Base-by-base conservation (phyloP, 2,113 vertebrate species). In the Sciurus niger region DNA sequence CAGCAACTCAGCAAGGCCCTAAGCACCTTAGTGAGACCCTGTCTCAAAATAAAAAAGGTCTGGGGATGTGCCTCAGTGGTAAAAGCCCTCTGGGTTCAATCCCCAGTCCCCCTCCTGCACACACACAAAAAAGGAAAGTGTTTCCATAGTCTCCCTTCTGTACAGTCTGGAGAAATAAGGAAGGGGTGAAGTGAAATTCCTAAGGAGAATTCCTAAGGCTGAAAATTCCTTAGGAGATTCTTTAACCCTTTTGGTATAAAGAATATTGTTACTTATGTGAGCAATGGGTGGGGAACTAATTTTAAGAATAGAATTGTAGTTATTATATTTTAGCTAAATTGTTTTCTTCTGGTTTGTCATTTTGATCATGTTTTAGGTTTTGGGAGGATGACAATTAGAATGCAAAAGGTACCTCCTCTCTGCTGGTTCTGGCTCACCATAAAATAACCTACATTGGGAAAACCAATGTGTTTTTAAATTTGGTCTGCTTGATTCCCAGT, bases 381-480 rank as follows among this genome's bases (percentile, higher is more conserved):
- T 74, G 63, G 16, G 20, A 17, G 22, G 10, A 3, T 1, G 16
- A 28, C 40, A 68, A 37, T 82, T 74, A 72, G 67, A 17, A 8
- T 89, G 17, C 46, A 40, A 46, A 92, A 76, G 34, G 0, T 32
- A 34, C 18, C 34, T 37, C 9, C 37, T 53, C 0, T 24, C 30
- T 28, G 1, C 80, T 63, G 43, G 1, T 73, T 83, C 48, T 77
- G 40, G 34, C 34, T 93, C 67, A 60, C 74, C 70, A 74, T 73
- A 53, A 58, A 92, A 84, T 89, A 85, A 58, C 80, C 60, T 73
- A 85, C 2, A 22, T n/a, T 32, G 74, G 18, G 63, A 18, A 58
- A 86, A 70, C n/a, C 30, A 91, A 34, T 48, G 10, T 32, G 37
- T 83, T 90, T 96, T 83, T n/a, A 89, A 89, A 51, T 65, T 93